A percentile compares a stretch with the other conserved stretches of the same genome.
Evolutionary conservation across 2,113 vertebrate species (phyloP).

Genomic region (Carollia perspicillata): DNA sequence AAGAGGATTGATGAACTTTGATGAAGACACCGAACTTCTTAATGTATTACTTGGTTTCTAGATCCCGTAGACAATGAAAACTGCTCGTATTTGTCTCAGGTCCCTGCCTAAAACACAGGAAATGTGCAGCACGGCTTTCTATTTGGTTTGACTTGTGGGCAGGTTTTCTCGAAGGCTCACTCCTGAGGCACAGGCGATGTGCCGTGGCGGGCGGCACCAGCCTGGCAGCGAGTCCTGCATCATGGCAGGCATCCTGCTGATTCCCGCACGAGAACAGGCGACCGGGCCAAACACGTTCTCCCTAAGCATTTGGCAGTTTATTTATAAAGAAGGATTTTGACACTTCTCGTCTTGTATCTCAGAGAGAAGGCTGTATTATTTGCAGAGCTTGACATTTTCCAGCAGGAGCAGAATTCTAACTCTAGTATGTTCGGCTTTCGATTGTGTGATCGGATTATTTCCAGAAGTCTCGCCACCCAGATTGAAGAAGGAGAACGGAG

Average conservation of each 20-base stretch:
- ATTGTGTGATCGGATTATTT: neutral
- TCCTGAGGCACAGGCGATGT: rapidly evolving
- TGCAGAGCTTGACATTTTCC: conserved; percentile 47
- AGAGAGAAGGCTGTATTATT: conserved; percentile 27
- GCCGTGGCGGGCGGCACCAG: rapidly evolving
- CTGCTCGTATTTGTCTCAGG: neutral
- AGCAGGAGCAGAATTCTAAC: neutral
- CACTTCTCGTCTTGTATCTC: conserved; percentile 1
- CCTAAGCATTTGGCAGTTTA: conserved; percentile 47
- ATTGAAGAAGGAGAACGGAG: neutral
- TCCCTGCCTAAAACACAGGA: neutral
- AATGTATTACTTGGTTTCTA: neutral
- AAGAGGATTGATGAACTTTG: neutral
- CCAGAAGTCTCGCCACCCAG: neutral
- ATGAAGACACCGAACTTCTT: neutral
- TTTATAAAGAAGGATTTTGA: conserved; percentile 57
- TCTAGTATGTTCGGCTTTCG: neutral
- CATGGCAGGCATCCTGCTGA: neutral
- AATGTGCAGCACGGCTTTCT: neutral
- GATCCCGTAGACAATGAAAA: neutral
- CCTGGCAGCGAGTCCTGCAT: neutral
- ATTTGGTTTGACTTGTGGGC: neutral
- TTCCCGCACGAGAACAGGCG: neutral
- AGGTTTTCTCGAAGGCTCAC: neutral
- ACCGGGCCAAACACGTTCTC: neutral